Conservation (phyloP, 2,797 vertebrate species). For the Gobionotothen gibberifrons region DNA sequence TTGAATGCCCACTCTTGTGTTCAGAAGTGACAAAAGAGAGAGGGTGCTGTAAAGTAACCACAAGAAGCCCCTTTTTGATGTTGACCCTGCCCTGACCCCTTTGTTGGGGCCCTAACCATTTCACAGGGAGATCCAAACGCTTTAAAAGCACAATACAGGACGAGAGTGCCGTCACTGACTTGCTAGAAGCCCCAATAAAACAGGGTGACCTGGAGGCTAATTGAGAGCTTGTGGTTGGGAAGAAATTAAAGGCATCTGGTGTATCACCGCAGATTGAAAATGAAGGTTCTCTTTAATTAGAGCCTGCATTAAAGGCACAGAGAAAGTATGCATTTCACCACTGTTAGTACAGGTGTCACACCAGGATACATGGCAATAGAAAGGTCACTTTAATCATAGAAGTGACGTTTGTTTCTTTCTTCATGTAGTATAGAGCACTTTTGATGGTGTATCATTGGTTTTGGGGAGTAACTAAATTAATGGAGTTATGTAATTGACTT, state of each 20-base stretch:
- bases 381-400: conserved; percentile 18
- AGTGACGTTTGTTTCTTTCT: conserved; percentile 10
- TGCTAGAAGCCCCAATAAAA: conserved; percentile 79
- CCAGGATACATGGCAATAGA: conserved; percentile 26
- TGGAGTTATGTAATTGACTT: no score
- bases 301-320: conserved; percentile 37
- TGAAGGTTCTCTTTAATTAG: conserved; percentile 64
- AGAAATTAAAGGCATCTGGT: conserved; percentile 78
- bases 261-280: conserved; percentile 56
- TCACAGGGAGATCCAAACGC: conserved; percentile 81
- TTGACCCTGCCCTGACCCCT: conserved; percentile 81
- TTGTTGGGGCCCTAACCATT: conserved; percentile 80
- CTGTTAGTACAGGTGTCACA: conserved; percentile 54
- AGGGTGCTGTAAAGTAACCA: conserved; percentile 75
- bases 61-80: conserved; percentile 75
- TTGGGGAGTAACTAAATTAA: no score
- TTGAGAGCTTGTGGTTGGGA: conserved; percentile 74
- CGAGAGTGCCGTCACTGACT: conserved; percentile 66
- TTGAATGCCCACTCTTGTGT: conserved; percentile 69
- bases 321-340: conserved; percentile 47
- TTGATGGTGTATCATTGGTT: conserved; percentile 55
- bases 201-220: conserved; percentile 82
- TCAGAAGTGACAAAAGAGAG: conserved; percentile 68
- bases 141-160: conserved; percentile 79
- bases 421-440: conserved; percentile 29